Evolutionary conservation across 2,797 vertebrate genomes (phyloP).

Genomic region (Thalassophryne amazonica): DNA sequence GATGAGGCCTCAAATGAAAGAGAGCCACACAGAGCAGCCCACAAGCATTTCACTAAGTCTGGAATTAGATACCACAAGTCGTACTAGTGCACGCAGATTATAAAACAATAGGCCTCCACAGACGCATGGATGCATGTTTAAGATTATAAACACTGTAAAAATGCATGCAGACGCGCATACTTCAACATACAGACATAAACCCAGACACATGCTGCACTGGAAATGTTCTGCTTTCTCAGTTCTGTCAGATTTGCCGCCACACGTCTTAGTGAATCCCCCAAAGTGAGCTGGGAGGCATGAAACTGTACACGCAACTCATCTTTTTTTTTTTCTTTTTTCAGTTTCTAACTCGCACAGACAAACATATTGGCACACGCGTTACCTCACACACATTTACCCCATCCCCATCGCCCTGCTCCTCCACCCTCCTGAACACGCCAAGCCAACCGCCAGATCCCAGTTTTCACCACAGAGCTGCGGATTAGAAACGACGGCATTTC

Average conservation of each 20-base stretch:
- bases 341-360: slow-evolving; percentile 1
- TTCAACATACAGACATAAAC: neutral
- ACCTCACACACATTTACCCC: neutral
- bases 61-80: slow-evolving; percentile 37
- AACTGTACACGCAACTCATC: slow-evolving; percentile 49
- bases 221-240: slow-evolving; percentile 15
- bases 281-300: slow-evolving; percentile 52
- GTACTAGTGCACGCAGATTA: slow-evolving; percentile 25
- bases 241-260: slow-evolving; percentile 52
- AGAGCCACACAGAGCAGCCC: slow-evolving; percentile 54
- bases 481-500: slow-evolving; percentile 65
- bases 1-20: slow-evolving; percentile 40
- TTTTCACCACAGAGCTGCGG: slow-evolving; percentile 53
- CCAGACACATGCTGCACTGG: neutral
- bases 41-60: slow-evolving; percentile 60
- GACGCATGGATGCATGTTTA: slow-evolving; percentile 10
- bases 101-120: slow-evolving; percentile 52
- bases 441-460: slow-evolving; percentile 47
- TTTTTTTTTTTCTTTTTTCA: slow-evolving; percentile 34
- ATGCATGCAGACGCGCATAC: slow-evolving; percentile 10
- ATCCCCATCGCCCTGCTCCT: neutral
- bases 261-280: slow-evolving; percentile 45
- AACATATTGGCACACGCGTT: slow-evolving; percentile 5
- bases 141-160: slow-evolving; percentile 10
- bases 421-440: slow-evolving; percentile 45